Evolutionary conservation across 2,113 vertebrate genomes (phyloP), one percentile per base, ranked within the genome.

Genomic region (Verasper variegatus): DNA sequence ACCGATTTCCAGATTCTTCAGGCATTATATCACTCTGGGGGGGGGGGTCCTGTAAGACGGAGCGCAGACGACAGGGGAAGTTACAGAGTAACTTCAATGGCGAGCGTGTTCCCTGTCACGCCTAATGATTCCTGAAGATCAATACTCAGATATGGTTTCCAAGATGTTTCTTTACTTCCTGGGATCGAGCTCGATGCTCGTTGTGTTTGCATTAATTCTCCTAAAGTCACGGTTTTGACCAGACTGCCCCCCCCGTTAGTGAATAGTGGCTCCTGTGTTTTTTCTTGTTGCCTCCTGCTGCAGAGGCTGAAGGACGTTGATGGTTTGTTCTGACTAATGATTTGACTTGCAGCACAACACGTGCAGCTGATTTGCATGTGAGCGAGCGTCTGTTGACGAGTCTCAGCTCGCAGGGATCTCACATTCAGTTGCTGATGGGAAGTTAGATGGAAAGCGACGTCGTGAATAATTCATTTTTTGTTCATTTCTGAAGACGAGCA

Each of bases 71-170:
- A 64, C 87, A 37, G 57, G n/a, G 3, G 26, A 52, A 68, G 88
- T 92, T 92, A 90, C 80, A 86, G 71, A 89, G 64, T 92, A 90
- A 92, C 91, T 82, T 56, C 1, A 63, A 63, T 12, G 65, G 35
- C 35, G 35, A 37, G 40, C 20, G 23, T 20, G 74, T 27, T 6
- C 40, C 58, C 42, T 11, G 76, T 88, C 76, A 79, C 2, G 58
- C 80, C 55, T 65, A 76, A 85, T 82, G 81, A 79, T 80, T 81
- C 78, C 77, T 73, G 35, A 15, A 87, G 88, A 89, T 91, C 88
- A 86, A 90, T 91, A 86, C 62, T 81, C 26, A 55, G 86, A 85
- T 87, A 84, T n/a, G 62, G 57, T 14, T 61, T 37, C 10, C 8
- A 10, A 37, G 35, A 37, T 9, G 2, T 18, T 51, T 78, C 11